Base-by-base conservation (phyloP, 2,113 vertebrate genomes). In the Cyanocitta stelleri region DNA sequence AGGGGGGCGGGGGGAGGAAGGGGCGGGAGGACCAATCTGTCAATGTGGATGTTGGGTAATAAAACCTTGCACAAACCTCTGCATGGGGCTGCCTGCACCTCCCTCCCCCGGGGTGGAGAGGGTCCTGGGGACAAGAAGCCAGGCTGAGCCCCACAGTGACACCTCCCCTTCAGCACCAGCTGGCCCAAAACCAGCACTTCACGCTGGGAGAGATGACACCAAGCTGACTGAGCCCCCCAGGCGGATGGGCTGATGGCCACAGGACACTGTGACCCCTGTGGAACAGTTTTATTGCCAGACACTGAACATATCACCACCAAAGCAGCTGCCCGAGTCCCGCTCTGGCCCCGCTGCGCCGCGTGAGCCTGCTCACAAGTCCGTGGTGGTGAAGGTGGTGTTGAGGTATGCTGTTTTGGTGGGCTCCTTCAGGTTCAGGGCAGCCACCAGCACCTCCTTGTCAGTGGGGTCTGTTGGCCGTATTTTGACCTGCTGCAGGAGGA, bases 321-420 rank as follows among this genome's bases (percentile, higher is more conserved):
- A 79, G 64, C 62, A 87, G 86, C 80, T 78, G 86, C 89, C 63
- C 0, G 33, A 97, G 96, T 83, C 95, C 94, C 0, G 74, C 94
- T 95, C 80, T 0, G 3, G 71, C 51, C 56, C 55, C 0, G 8
- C 74, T 58, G 87, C 37, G 16, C 44, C 19, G 37, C 0, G 0
- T 5, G 7, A 6, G 7, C 78, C 54, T 0, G 11, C 73, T 99
- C 97, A 99, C 81, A 99, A 84, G 79, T 99, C 98, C 4, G 98
- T 99, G 75, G 98, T 98, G 95, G 96, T 96, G 87, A 99, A 97
- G 44, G 84, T 55, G 3, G 49, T 91, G 91, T 99, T 99, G 76
- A 13, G 62, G 71, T 97, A 98, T 0, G 43, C 69, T 49, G 64
- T 4, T 21, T 59, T 41, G 41, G 26, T 51, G 73, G 78, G 15